phyloP scores from a whole-genome alignment of 2,888 invertebrate species.

The Glomeris marginata region DNA sequence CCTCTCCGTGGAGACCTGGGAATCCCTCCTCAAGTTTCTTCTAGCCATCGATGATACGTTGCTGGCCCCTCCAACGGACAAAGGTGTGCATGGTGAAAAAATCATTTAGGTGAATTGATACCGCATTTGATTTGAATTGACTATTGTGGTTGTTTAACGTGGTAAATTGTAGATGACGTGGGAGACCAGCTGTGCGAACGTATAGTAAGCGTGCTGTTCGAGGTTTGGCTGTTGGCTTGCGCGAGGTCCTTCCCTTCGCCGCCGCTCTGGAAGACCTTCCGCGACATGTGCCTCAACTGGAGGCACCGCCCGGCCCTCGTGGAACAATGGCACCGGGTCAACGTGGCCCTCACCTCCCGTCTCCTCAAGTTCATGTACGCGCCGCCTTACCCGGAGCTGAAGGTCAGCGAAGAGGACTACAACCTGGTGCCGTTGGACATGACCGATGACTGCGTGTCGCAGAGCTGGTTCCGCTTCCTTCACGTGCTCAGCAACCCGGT shows the following conservation, averaged over 20 bases:
- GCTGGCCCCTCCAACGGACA: constrained; percentile 78
- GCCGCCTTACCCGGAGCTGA: constrained; percentile 28
- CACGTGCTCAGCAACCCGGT: constrained; percentile 92
- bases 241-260: constrained; percentile 81
- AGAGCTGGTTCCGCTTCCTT: constrained; percentile 89
- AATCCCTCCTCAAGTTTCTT: constrained; percentile 68
- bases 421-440: constrained; percentile 67
- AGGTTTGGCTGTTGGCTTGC: constrained; percentile 66
- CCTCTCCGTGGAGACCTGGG: constrained; percentile 80
- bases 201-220: constrained; percentile 82
- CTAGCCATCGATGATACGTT: constrained; percentile 81
- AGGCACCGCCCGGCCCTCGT: constrained; percentile 82
- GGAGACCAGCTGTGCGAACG: constrained; percentile 88
- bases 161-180: constrained; percentile 52
- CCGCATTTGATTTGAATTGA: neutral
- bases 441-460: constrained; percentile 77
- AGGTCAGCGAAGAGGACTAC: constrained; percentile 57
- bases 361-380: constrained; percentile 79
- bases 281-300: constrained; percentile 86
- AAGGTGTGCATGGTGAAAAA: constrained; percentile 34
- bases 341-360: constrained; percentile 69
- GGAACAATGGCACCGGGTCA: constrained; percentile 89
- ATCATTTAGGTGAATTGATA: neutral
- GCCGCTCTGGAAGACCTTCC: constrained; percentile 84
- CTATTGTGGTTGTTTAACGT: neutral